phyloP scores from a whole-genome alignment of 2,888 invertebrate species.

The Embidobia sp. region DNA sequence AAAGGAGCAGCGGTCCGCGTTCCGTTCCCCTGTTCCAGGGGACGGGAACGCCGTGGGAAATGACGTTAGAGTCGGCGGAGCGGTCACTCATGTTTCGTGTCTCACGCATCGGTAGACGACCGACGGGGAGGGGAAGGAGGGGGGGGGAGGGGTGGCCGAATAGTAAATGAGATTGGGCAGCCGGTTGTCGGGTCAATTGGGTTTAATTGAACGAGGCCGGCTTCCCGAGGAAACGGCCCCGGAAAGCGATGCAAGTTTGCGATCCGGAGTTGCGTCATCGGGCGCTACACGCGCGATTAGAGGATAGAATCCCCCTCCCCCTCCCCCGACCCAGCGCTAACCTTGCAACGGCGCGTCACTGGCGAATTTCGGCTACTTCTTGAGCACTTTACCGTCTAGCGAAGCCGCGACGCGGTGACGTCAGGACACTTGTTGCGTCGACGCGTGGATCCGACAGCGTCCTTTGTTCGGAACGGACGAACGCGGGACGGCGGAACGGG shows the following conservation, averaged over 20 bases:
- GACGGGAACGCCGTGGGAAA: conserved; percentile 76
- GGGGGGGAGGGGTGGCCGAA: conserved; percentile 60
- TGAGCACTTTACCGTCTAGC: no score
- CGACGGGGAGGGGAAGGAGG: no score
- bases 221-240: conserved; percentile 51
- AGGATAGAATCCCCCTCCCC: no score
- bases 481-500: no score
- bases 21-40: conserved; percentile 34
- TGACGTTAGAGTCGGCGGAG: conserved; percentile 75
- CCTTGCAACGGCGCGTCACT: no score
- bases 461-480: conserved; percentile 12
- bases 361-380: no score
- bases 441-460: background rate
- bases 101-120: no score
- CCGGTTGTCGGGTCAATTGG: conserved; percentile 76
- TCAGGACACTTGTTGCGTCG: background rate
- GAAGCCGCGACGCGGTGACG: no score
- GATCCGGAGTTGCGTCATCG: background rate
- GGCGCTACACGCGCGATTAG: no score
- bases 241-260: background rate
- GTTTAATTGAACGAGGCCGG: conserved; percentile 77
- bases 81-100: conserved; percentile 71
- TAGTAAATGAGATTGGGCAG: conserved; percentile 70
- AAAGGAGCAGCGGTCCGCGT: conserved; percentile 13
- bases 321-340: background rate